Conservation (phyloP, 2,888 invertebrate species). For the Allophyes oxyacanthae region DNA sequence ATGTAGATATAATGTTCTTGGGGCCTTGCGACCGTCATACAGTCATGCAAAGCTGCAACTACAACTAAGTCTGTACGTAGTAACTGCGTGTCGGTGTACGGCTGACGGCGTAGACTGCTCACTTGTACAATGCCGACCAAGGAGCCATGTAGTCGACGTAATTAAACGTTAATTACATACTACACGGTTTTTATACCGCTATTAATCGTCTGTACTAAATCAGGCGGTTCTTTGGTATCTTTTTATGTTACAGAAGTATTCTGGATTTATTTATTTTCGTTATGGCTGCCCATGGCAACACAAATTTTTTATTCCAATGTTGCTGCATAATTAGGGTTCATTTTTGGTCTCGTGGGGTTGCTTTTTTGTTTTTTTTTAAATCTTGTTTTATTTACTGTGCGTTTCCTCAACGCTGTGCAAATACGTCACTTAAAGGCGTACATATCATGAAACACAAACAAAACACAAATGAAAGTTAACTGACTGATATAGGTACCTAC, state of each 20-base stretch:
- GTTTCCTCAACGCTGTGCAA: too few relatives aligned
- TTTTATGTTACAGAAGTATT: background rate
- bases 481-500: too few relatives aligned
- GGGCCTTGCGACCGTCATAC: conserved; percentile 10
- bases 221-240: background rate
- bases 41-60: conserved; percentile 18
- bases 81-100: conserved; percentile 34
- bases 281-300: too few relatives aligned
- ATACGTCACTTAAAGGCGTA: too few relatives aligned
- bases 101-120: conserved; percentile 15
- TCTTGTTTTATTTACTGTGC: too few relatives aligned
- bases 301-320: too few relatives aligned
- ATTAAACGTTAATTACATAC: conserved; percentile 37
- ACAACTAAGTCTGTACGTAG: conserved; percentile 28
- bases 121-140: conserved; percentile 34
- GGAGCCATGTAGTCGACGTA: conserved; percentile 33
- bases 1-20: conserved; percentile 27
- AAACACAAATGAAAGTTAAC: too few relatives aligned
- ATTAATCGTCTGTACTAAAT: conserved; percentile 2
- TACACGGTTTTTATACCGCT: conserved; percentile 3
- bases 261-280: too few relatives aligned
- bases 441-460: too few relatives aligned
- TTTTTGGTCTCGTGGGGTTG: too few relatives aligned
- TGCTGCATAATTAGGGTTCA: too few relatives aligned
- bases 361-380: too few relatives aligned